Base-by-base conservation (phyloP, 2,888 invertebrate species). In the Seira musarum region DNA sequence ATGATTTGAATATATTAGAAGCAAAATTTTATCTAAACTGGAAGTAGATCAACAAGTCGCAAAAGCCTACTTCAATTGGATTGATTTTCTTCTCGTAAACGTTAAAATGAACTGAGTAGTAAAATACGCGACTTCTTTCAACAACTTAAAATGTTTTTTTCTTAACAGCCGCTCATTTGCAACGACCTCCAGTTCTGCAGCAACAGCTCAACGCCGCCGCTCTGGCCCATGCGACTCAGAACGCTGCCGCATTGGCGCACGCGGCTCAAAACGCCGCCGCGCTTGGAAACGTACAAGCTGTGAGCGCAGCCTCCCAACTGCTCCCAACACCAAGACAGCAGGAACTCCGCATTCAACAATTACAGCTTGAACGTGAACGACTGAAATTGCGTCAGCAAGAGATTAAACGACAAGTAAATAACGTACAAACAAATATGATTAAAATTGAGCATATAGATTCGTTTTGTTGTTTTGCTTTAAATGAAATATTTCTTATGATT, bases 351-450 rank as follows among this genome's bases (percentile, higher is more conserved):
- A 91, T 96, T 81, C 94, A 95, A 89, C 94, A 94, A 80, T 91
- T 97, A 87, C 95, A 96, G 89, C 92, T 95, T 88, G 97, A 97
- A 90, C 92, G 96, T 83, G 96, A 97, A 89, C 92, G 94, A 87
- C 92, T 97, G 87, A 95, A 95, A 90, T 93, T 95, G 88, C 92
- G 96, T 87, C 96, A 96, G 89, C 95, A 95, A 90, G 96, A 96
- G 91, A 95, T 96, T 87, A 92, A 94, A 89, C 92, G 94, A 88
- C 96, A 96, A 93, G 94, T 94, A 90, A 87, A 21, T 40, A 22
- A 53, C 53, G 25, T 21, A 53, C 15, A 68, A 15, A 22, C 49
- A 67, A 15, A 49, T 21, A 35, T 35, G 10, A 67, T 65, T 17
- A 25, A 30, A 8, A 49, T 63, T 30, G 30, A 21, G 19, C 24